Evolutionary conservation across 2,888 invertebrate species (phyloP).

Genomic region (Chloroclystis v-ata): DNA sequence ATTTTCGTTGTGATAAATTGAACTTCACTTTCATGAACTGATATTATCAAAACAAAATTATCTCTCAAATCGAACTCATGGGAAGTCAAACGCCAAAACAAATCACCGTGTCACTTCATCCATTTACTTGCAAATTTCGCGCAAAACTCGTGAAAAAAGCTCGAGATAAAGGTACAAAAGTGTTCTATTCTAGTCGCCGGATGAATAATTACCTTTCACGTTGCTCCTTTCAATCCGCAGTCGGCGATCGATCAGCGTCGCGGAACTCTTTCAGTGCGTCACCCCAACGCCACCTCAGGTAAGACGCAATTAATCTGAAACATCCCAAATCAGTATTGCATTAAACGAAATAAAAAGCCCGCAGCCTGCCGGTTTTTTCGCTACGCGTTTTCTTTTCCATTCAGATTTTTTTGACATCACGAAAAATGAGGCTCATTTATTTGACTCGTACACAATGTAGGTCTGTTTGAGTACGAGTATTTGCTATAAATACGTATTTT

Average conservation of each 20-base stretch:
- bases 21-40: slow-evolving; percentile 28
- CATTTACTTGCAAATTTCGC: slow-evolving; percentile 78
- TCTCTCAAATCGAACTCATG: slow-evolving; percentile 57
- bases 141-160: slow-evolving; percentile 72
- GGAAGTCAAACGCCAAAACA: slow-evolving; percentile 63
- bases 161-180: slow-evolving; percentile 76
- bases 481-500: slow-evolving; percentile 79
- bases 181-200: slow-evolving; percentile 77
- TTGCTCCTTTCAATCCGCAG: slow-evolving; percentile 75
- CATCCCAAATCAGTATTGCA: slow-evolving; percentile 78
- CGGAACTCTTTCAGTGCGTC: slow-evolving; percentile 75
- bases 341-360: slow-evolving; percentile 74
- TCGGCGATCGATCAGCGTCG: slow-evolving; percentile 74
- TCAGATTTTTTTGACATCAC: slow-evolving; percentile 79
- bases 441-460: slow-evolving; percentile 79
- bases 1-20: neutral
- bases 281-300: slow-evolving; percentile 74
- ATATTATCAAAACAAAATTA: slow-evolving; percentile 33
- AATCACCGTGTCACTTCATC: slow-evolving; percentile 71
- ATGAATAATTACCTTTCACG: slow-evolving; percentile 78
- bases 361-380: slow-evolving; percentile 70
- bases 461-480: slow-evolving; percentile 79
- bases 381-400: slow-evolving; percentile 75
- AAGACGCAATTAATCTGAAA: slow-evolving; percentile 77
- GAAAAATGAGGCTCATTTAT: slow-evolving; percentile 79